phyloP scores from a whole-genome alignment of 2,888 invertebrate genomes.

The Eucera pruinosa region DNA sequence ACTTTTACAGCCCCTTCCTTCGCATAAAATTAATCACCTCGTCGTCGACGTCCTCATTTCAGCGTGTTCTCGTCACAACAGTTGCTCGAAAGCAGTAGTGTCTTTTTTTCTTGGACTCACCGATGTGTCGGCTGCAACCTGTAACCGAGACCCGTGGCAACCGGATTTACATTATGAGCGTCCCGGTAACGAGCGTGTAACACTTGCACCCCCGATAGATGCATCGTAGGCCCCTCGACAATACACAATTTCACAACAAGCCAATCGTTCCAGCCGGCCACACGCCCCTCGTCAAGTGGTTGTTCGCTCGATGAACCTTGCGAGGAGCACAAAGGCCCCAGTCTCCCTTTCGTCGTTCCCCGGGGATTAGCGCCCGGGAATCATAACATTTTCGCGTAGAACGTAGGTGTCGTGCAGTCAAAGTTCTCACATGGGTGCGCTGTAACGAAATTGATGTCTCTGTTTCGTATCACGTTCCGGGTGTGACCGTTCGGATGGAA shows the following conservation, averaged over 20 bases:
- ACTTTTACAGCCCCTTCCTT: background rate
- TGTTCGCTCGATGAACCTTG: slow-evolving; percentile 55
- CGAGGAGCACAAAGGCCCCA: slow-evolving; percentile 20
- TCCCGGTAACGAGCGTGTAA: slow-evolving; percentile 54
- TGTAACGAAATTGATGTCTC: slow-evolving; percentile 78
- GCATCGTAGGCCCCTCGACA: slow-evolving; percentile 35
- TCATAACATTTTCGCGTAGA: slow-evolving; percentile 68
- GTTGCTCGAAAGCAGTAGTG: background rate
- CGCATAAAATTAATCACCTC: slow-evolving; percentile 13
- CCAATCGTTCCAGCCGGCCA: slow-evolving; percentile 72
- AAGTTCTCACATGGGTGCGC: slow-evolving; percentile 70
- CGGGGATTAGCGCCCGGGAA: slow-evolving; percentile 60
- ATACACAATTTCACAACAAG: slow-evolving; percentile 79
- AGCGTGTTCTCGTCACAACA: slow-evolving; percentile 14
- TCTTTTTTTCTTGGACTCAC: slow-evolving; percentile 34
- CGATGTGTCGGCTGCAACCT: slow-evolving; percentile 56
- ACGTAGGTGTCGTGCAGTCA: slow-evolving; percentile 77
- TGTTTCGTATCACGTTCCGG: slow-evolving; percentile 74
- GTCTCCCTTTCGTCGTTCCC: slow-evolving; percentile 45
- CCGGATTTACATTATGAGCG: slow-evolving; percentile 49
- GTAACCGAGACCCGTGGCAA: slow-evolving; percentile 79
- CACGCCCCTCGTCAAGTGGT: slow-evolving; percentile 57
- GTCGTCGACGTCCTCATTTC: slow-evolving; percentile 9
- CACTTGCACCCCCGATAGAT: slow-evolving; percentile 48
- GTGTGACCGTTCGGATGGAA: slow-evolving; percentile 41